Percentiles rank a stretch among this genome's conserved stretches.
Evolutionary conservation across 2,888 invertebrate species (phyloP).

Genomic region (Limnephilus marmoratus): DNA sequence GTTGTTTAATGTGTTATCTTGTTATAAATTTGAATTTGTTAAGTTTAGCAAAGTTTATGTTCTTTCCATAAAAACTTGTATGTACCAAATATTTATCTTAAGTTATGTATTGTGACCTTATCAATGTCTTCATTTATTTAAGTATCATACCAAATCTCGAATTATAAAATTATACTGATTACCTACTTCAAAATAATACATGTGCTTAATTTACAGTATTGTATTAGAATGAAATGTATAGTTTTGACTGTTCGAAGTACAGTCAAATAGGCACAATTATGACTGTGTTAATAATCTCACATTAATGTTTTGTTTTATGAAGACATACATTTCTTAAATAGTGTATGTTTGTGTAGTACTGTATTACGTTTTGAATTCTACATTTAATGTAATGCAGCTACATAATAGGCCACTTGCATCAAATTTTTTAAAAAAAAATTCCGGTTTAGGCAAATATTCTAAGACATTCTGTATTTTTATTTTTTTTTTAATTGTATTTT

Average conservation of each 20-base stretch:
- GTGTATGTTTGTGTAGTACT: not conserved
- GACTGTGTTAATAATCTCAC: not conserved
- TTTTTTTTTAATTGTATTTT: no score
- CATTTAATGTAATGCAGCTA: not conserved
- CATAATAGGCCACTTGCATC: no score
- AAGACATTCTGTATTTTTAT: no score
- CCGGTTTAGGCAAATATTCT: no score
- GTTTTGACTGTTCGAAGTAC: not conserved
- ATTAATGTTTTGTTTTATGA: not conserved
- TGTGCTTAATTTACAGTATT: not conserved
- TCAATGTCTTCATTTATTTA: not conserved
- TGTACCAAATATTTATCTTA: no score
- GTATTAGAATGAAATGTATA: not conserved
- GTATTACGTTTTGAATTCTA: not conserved
- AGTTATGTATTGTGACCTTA: not conserved
- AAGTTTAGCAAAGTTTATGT: not conserved
- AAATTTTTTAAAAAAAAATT: no score
- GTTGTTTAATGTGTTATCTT: not conserved
- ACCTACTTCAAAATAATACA: not conserved
- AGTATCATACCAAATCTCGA: not conserved
- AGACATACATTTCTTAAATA: not conserved
- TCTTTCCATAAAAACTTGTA: no score
- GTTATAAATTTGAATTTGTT: not conserved
- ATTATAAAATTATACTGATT: not conserved
- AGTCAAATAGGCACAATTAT: not conserved